Percentiles rank a stretch among this genome's conserved stretches.
Evolutionary conservation across 2,888 invertebrate genomes (phyloP).

Genomic region (Metellina segmentata): DNA sequence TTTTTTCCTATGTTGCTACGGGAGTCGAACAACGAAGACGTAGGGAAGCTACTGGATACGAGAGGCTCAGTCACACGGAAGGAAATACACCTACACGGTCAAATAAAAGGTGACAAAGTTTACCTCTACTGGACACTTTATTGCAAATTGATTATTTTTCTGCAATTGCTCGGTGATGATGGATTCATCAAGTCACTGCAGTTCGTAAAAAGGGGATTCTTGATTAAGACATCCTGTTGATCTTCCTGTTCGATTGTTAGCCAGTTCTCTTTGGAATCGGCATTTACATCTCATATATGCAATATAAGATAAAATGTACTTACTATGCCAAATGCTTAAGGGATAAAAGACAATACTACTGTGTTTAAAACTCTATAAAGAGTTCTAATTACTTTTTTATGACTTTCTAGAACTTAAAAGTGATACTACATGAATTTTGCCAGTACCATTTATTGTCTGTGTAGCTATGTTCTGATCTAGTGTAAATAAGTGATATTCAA

Average conservation of each 20-base stretch:
- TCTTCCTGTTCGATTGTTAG: slow-evolving; percentile 28
- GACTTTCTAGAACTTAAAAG: slow-evolving; percentile 56
- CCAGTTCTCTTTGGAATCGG: slow-evolving; percentile 20
- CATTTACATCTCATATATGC: slow-evolving; percentile 48
- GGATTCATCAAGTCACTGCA: not conserved
- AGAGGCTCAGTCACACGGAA: slow-evolving; percentile 66
- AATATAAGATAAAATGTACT: slow-evolving; percentile 52
- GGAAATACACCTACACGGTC: slow-evolving; percentile 68
- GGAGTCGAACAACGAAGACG: slow-evolving; percentile 82
- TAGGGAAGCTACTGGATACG: slow-evolving; percentile 76
- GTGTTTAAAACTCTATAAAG: slow-evolving; percentile 39
- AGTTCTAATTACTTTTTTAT: slow-evolving; percentile 68
- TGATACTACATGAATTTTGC: slow-evolving; percentile 12
- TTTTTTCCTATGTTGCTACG: slow-evolving; percentile 99
- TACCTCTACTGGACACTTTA: slow-evolving; percentile 14
- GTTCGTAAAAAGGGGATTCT: slow-evolving; percentile 25
- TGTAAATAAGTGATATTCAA: slow-evolving; percentile 61
- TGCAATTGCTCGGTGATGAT: slow-evolving; percentile 15
- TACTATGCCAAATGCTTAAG: slow-evolving; percentile 65
- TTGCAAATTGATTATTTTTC: slow-evolving; percentile 15
- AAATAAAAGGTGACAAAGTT: slow-evolving; percentile 69
- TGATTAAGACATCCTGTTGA: not conserved
- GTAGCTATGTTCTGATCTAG: slow-evolving; percentile 51
- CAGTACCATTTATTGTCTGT: slow-evolving; percentile 38
- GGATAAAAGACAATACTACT: slow-evolving; percentile 55